These are phyloP conservation scores for Boloria selene DNA, from an alignment of 2,888 invertebrate species.

Conservation along the genomic window DNA sequence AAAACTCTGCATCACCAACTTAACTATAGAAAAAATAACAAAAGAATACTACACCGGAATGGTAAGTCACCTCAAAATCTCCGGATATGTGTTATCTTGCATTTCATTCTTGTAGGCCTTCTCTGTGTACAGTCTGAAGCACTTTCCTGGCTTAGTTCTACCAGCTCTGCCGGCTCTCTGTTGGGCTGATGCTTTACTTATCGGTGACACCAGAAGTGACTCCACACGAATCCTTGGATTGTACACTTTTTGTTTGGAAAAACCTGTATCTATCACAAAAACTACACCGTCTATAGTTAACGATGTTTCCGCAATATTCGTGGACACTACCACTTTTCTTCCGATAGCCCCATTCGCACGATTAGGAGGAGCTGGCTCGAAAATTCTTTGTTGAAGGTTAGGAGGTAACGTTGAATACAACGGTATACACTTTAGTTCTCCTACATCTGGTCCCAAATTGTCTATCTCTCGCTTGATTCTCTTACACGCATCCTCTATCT, in stretches of 20 bases:
- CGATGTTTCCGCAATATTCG: constrained; percentile 99
- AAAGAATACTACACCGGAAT: constrained; percentile 39
- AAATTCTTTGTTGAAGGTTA: constrained; percentile 97
- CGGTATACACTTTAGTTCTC: constrained; percentile 98
- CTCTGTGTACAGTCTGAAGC: constrained; percentile 97
- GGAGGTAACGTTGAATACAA: constrained; percentile 99
- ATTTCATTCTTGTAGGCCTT: constrained; percentile 97
- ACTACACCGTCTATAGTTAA: constrained; percentile 99
- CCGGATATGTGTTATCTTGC: constrained; percentile 99
- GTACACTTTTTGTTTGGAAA: constrained; percentile 99
- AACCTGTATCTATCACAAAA: constrained; percentile 99
- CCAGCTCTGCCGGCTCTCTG: constrained; percentile 99
- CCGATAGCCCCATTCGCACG: constrained; percentile 95
- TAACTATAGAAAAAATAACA: constrained; percentile 8
- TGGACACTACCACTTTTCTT: constrained; percentile 96
- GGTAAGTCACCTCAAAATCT: constrained; percentile 85
- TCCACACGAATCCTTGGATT: constrained; percentile 95
- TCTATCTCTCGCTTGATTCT: constrained; percentile 97
- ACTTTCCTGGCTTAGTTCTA: constrained; percentile 98
- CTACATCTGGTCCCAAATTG: constrained; percentile 97
- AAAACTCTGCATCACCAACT: too few relatives aligned
- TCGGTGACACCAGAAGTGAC: constrained; percentile 98
- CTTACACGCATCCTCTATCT: constrained; percentile 99
- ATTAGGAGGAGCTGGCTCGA: constrained; percentile 97
- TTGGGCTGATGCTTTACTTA: constrained; percentile 99